phyloP scores from a whole-genome alignment of 2,113 vertebrate genomes.

The Myrmecobius fasciatus region DNA sequence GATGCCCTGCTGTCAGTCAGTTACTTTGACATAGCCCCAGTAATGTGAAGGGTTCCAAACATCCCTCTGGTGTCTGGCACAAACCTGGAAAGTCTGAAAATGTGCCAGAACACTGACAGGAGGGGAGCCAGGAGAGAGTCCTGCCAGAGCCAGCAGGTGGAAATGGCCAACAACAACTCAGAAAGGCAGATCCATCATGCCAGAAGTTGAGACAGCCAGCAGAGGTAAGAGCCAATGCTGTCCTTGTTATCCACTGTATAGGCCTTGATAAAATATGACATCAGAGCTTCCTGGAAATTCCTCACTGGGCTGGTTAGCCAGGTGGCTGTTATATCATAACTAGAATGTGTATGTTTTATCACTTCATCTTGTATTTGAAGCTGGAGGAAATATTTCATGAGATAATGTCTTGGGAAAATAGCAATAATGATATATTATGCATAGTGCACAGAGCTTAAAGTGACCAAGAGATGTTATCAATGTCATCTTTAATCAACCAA shows the following conservation, averaged over 20 bases:
- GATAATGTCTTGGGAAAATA: constrained; percentile 55
- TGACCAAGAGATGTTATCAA: neutral
- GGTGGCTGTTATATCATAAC: constrained; percentile 54
- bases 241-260: constrained; percentile 56
- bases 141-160: constrained; percentile 70
- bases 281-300: constrained; percentile 23
- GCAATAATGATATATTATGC: constrained; percentile 25
- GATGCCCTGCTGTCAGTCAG: constrained; percentile 1
- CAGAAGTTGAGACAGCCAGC: constrained; percentile 56
- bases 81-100: constrained; percentile 13
- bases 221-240: constrained; percentile 53
- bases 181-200: constrained; percentile 46
- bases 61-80: constrained; percentile 34
- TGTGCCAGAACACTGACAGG: constrained; percentile 57
- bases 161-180: constrained; percentile 64
- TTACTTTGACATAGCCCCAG: constrained; percentile 1
- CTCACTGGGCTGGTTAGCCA: constrained; percentile 63
- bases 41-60: neutral
- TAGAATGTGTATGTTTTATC: constrained; percentile 24
- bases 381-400: constrained; percentile 47
- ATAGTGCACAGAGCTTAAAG: neutral
- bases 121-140: constrained; percentile 55
- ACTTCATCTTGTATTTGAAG: constrained; percentile 58
- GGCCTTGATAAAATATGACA: constrained; percentile 68
- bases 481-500: neutral